Evolutionary conservation across 2,797 vertebrate genomes (phyloP).

Genomic region (Decapterus maruadsi): DNA sequence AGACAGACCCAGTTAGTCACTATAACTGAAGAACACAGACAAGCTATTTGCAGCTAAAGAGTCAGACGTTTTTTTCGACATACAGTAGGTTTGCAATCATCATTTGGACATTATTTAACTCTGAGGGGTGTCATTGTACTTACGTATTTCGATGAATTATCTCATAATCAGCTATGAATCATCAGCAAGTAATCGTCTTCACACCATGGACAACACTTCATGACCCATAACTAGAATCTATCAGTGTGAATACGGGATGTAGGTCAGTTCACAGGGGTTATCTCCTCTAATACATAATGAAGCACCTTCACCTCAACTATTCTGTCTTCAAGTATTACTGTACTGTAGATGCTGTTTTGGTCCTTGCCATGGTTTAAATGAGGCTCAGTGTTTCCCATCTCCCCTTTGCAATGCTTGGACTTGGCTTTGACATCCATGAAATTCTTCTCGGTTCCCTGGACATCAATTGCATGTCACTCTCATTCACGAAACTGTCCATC

Average conservation of each 20-base stretch:
- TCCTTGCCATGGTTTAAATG: conserved; percentile 14
- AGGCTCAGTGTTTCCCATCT: conserved; percentile 14
- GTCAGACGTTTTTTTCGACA: too few species aligned
- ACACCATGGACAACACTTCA: neutral
- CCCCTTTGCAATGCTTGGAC: neutral
- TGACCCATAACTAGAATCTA: neutral
- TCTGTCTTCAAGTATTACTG: conserved; percentile 17
- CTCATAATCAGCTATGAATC: too few species aligned
- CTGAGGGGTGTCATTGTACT: too few species aligned
- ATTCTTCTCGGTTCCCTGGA: conserved; percentile 8
- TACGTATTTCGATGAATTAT: too few species aligned
- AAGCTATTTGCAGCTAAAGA: too few species aligned
- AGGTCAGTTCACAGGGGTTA: neutral
- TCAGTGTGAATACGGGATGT: neutral
- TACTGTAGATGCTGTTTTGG: neutral
- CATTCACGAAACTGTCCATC: conserved; percentile 36
- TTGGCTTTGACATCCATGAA: conserved; percentile 39
- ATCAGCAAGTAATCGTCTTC: too few species aligned
- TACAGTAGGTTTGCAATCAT: too few species aligned
- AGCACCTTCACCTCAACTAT: neutral
- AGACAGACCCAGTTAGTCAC: too few species aligned
- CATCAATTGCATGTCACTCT: conserved; percentile 41
- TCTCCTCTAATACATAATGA: conserved; percentile 14
- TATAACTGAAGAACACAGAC: too few species aligned
- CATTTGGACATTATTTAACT: too few species aligned